A percentile compares a stretch with the other conserved stretches of the same genome.
Evolutionary conservation across 2,888 invertebrate species (phyloP).

Genomic region (Aphidius colemani): DNA sequence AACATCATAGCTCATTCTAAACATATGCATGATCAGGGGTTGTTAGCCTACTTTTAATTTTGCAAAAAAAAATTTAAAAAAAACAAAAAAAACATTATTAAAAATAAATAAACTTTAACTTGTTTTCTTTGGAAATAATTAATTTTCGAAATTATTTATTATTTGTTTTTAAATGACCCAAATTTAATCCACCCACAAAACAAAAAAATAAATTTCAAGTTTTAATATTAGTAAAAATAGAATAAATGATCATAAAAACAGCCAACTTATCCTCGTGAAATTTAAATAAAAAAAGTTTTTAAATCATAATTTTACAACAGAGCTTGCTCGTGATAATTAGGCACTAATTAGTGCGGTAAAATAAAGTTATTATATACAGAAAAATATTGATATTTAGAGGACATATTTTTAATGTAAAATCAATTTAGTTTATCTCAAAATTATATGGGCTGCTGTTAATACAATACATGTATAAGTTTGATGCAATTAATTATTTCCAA

Average conservation of each 20-base stretch:
- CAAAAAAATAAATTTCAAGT: background rate
- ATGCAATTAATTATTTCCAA: constrained; percentile 18
- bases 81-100: background rate
- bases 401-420: constrained; percentile 8
- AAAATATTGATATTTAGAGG: constrained; percentile 1
- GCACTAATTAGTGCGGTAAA: constrained; percentile 11
- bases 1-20: constrained; percentile 7
- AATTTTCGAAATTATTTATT: too few relatives aligned
- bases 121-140: too few relatives aligned
- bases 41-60: constrained; percentile 20
- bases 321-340: constrained; percentile 10
- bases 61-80: background rate
- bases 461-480: constrained; percentile 11
- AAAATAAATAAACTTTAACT: too few relatives aligned
- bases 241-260: too few relatives aligned
- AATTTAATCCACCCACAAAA: background rate
- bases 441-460: background rate
- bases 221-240: too few relatives aligned
- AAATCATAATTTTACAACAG: background rate
- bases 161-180: background rate
- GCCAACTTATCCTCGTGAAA: background rate
- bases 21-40: constrained; percentile 12
- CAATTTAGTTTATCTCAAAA: background rate
- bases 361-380: constrained; percentile 7
- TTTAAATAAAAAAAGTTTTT: background rate